These are phyloP conservation scores for Dusona sp. DNA, from an alignment of 2,888 invertebrate species.

Conservation along the genomic window DNA sequence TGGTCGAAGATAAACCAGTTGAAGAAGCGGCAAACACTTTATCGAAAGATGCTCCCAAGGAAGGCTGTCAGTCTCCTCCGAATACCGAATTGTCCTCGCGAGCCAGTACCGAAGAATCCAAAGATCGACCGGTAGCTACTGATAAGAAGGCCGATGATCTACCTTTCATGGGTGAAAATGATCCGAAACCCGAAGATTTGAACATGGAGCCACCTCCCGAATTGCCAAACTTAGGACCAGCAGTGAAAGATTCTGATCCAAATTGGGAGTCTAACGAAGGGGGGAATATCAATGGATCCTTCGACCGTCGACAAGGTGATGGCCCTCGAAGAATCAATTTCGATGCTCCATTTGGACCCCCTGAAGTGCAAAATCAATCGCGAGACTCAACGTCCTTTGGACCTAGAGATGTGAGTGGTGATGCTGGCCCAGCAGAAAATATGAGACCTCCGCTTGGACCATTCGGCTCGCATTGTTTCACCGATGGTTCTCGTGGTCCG, in stretches of 20 bases:
- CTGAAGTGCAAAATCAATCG: slow-evolving; percentile 61
- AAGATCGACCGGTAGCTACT: not conserved
- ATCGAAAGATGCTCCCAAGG: slow-evolving; percentile 1
- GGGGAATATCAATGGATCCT: slow-evolving; percentile 15
- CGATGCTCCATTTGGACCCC: slow-evolving; percentile 59
- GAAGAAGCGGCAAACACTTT: slow-evolving; percentile 3
- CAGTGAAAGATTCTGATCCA: slow-evolving; percentile 60
- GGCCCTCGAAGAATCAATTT: slow-evolving; percentile 56
- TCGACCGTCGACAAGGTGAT: slow-evolving; percentile 25
- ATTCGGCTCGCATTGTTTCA: slow-evolving; percentile 49
- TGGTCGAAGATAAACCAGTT: slow-evolving; percentile 31
- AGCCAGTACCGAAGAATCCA: slow-evolving; percentile 23
- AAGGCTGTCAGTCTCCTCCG: slow-evolving; percentile 28
- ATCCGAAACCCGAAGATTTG: slow-evolving; percentile 81
- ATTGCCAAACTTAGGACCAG: slow-evolving; percentile 79
- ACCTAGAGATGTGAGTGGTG: slow-evolving; percentile 45
- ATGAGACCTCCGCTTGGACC: slow-evolving; percentile 47
- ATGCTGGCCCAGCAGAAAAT: slow-evolving; percentile 17
- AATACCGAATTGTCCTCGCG: not conserved
- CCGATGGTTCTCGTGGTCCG: slow-evolving; percentile 43
- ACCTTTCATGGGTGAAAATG: slow-evolving; percentile 82
- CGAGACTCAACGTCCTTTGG: slow-evolving; percentile 62
- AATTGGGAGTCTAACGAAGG: slow-evolving; percentile 23
- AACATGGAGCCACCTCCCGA: slow-evolving; percentile 83
- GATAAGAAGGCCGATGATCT: slow-evolving; percentile 75